Evolutionary conservation across 2,797 vertebrate species (phyloP).

Genomic region (Rhyacichthys aspro): DNA sequence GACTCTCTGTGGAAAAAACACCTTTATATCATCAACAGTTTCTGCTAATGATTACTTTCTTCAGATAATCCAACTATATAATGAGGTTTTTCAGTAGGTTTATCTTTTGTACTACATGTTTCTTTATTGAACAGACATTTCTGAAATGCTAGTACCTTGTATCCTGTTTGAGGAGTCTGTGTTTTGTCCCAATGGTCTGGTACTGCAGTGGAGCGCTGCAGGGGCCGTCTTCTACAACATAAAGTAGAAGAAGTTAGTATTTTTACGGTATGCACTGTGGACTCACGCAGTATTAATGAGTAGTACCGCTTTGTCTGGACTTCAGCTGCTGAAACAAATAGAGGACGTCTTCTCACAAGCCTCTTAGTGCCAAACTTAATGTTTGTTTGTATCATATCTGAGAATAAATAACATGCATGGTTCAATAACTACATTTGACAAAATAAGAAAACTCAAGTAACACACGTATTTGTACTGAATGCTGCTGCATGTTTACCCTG

Average conservation of each 20-base stretch:
- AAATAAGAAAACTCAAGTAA: neutral
- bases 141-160: neutral
- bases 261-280: conserved; percentile 61
- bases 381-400: conserved; percentile 83
- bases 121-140: neutral
- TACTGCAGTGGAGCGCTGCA: conserved; percentile 13
- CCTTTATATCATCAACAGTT: no score
- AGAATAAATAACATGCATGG: neutral
- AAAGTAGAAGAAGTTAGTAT: neutral
- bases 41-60: neutral
- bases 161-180: conserved; percentile 44
- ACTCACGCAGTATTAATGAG: conserved; percentile 71
- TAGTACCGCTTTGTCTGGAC: conserved; percentile 27
- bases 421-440: neutral
- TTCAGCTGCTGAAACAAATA: conserved; percentile 9
- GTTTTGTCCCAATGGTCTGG: conserved; percentile 8
- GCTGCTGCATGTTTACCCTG: conserved; percentile 51
- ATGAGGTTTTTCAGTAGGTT: no score
- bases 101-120: no score
- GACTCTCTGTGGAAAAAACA: neutral
- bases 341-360: conserved; percentile 43
- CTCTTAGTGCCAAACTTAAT: conserved; percentile 65
- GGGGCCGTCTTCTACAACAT: neutral
- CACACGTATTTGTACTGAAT: neutral
- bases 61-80: no score